These are phyloP conservation scores for Caenorhabditis becei DNA, from an alignment of 2,888 invertebrate species.

Conservation along the genomic window DNA sequence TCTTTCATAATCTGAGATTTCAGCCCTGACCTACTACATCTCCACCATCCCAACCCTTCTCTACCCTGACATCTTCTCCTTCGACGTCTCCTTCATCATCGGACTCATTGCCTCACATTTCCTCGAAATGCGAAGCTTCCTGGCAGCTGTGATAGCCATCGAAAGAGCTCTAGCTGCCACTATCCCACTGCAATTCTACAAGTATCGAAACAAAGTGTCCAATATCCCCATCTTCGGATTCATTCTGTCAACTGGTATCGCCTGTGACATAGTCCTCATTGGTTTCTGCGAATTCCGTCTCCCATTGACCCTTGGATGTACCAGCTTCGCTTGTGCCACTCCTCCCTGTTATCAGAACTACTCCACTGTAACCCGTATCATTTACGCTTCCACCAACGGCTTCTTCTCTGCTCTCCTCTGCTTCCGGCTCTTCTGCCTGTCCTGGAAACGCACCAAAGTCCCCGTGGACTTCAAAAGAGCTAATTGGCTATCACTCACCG, in stretches of 20 bases:
- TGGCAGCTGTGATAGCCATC: slow-evolving; percentile 37
- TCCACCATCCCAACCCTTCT: slow-evolving; percentile 24
- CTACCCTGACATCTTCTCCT: slow-evolving; percentile 13
- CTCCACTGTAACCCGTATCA: not conserved
- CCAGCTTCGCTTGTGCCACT: slow-evolving; percentile 23
- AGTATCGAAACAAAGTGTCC: slow-evolving; percentile 17
- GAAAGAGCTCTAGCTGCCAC: slow-evolving; percentile 26
- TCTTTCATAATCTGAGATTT: too few species aligned
- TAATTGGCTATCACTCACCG: slow-evolving; percentile 37
- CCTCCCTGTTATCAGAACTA: slow-evolving; percentile 21
- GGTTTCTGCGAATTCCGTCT: slow-evolving; percentile 30
- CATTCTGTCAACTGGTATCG: slow-evolving; percentile 22
- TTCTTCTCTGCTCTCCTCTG: slow-evolving; percentile 21
- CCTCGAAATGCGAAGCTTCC: slow-evolving; percentile 39
- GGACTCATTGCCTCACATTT: slow-evolving; percentile 20
- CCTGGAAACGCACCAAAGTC: not conserved
- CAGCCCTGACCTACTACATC: slow-evolving; percentile 8
- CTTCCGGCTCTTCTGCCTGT: slow-evolving; percentile 11
- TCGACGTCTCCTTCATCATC: slow-evolving; percentile 26
- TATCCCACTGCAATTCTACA: slow-evolving; percentile 24
- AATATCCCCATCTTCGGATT: slow-evolving; percentile 28
- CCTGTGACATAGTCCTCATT: slow-evolving; percentile 15
- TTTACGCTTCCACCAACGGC: slow-evolving; percentile 20
- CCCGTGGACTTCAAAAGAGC: slow-evolving; percentile 12
- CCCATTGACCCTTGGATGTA: not conserved